Percentiles rank a stretch among this genome's conserved stretches.
These are phyloP conservation scores for Hypsibius dujardini DNA, from an alignment of 1,140 invertebrate species.

Conservation along the genomic window DNA sequence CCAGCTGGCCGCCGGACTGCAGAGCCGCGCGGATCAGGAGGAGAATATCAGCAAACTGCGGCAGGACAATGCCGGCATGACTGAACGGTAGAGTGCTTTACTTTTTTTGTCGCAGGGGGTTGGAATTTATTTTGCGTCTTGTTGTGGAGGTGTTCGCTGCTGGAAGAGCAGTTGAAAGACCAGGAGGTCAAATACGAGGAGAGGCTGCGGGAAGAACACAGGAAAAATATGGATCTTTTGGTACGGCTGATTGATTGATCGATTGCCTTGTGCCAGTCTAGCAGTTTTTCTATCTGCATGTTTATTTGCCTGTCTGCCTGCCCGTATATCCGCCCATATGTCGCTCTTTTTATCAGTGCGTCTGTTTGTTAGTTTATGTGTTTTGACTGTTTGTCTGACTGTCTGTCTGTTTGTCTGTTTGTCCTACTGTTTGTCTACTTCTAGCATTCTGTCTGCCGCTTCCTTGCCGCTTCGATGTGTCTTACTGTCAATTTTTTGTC, in stretches of 20 bases:
- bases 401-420: too few species aligned
- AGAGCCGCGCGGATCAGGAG: conserved; percentile 5
- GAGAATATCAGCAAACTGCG: conserved; percentile 8
- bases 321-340: too few species aligned
- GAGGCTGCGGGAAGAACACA: conserved; percentile 2
- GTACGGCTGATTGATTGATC: neutral
- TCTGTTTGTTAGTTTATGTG: too few species aligned
- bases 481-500: too few species aligned
- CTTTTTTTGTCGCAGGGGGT: neutral
- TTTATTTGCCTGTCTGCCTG: too few species aligned
- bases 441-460: too few species aligned
- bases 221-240: conserved; percentile 16
- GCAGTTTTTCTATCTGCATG: neutral
- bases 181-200: conserved; percentile 12
- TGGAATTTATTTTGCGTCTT: neutral
- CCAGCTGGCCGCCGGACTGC: neutral
- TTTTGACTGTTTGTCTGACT: too few species aligned
- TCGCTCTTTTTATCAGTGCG: too few species aligned
- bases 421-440: too few species aligned
- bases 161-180: conserved; percentile 7
- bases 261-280: neutral
- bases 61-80: conserved; percentile 1
- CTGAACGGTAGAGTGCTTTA: neutral
- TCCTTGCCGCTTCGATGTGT: too few species aligned
- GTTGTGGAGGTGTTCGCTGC: neutral